Evolutionary conservation across 2,113 vertebrate genomes (phyloP), one percentile per base, ranked within the genome.

Genomic region (Nothobranchius kuhntae): DNA sequence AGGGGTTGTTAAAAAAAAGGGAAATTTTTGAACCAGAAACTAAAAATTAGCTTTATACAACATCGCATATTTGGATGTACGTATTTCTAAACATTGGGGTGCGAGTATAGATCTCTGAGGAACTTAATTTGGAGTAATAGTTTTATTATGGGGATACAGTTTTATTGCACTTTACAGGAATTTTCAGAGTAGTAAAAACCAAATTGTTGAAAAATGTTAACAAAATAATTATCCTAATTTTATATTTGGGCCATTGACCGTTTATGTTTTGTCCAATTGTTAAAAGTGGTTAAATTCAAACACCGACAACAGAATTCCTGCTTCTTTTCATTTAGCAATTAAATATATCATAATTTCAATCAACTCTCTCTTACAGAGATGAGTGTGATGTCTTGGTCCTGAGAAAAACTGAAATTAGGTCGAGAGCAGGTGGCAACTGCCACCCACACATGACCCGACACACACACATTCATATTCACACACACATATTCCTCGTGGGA

Each of bases 401-500:
- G 65, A 82, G 73, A 48, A 74, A 84, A 80, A 77, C 65, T 68
- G 82, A 80, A 87, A 83, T 79, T 81, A 68, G 83, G 68, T 65
- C 7, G 42, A 71, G 77, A 87, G 87, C 89, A 89, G 87, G 84
- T 89, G 86, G 82, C 83, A 82, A 71, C 60, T 53, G 40, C 85
- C 84, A 87, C 86, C 80, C 82, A 86, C 76, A 8, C 71, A 71
- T 59, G 55, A 40, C 38, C 61, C 65, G 54, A 56, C 67, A 57
- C 24, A 40, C 65, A 67, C 59, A 74, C 38, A 63, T 13, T 56
- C 87, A 45, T 12, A 71, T 68, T 71, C 63, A 70, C 45, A 69
- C 24, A 63, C 61, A 75, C 45, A 74, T 45, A 67, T 15, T 59
- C 89, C 79, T 87, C 77, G 85, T 91, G 91, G 90, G 89, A 91